These are phyloP conservation scores for Meghimatium bilineatum DNA, from an alignment of 2,888 invertebrate species.

Conservation along the genomic window DNA sequence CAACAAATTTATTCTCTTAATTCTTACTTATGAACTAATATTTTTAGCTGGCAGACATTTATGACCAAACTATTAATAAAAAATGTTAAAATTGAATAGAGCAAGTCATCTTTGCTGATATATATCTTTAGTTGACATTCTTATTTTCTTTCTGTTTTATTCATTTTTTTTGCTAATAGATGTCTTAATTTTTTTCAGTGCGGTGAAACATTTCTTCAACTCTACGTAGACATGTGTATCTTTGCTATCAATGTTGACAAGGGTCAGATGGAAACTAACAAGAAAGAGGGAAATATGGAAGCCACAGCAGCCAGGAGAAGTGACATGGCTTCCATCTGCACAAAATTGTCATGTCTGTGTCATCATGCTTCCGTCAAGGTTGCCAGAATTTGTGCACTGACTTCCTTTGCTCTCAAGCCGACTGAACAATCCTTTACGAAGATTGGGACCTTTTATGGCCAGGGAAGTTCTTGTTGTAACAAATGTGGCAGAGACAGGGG, in stretches of 20 bases:
- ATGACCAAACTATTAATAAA: too few relatives aligned
- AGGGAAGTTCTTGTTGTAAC: constrained; percentile 54
- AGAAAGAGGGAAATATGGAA: constrained; percentile 57
- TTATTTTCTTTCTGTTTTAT: too few relatives aligned
- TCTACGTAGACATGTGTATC: constrained; percentile 70
- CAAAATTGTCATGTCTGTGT: constrained; percentile 63
- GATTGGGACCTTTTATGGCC: constrained; percentile 61
- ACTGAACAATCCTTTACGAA: constrained; percentile 57
- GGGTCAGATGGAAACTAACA: constrained; percentile 65
- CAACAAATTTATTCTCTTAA: too few relatives aligned
- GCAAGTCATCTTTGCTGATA: too few relatives aligned
- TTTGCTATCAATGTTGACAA: constrained; percentile 72
- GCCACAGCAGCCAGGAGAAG: constrained; percentile 51
- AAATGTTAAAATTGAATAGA: too few relatives aligned
- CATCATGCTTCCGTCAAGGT: constrained; percentile 63
- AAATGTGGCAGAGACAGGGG: constrained; percentile 50
- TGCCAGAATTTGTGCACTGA: constrained; percentile 64
- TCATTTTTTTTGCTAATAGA: not conserved
- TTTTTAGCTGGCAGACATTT: too few relatives aligned
- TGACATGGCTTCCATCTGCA: constrained; percentile 63
- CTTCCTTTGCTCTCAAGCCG: constrained; percentile 68
- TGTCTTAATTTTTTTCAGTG: constrained; percentile 59
- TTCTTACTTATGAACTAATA: too few relatives aligned
- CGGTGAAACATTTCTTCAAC: constrained; percentile 68
- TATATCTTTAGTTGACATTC: too few relatives aligned